Base-by-base conservation (phyloP, 2,113 vertebrate genomes). In the human region DNA sequence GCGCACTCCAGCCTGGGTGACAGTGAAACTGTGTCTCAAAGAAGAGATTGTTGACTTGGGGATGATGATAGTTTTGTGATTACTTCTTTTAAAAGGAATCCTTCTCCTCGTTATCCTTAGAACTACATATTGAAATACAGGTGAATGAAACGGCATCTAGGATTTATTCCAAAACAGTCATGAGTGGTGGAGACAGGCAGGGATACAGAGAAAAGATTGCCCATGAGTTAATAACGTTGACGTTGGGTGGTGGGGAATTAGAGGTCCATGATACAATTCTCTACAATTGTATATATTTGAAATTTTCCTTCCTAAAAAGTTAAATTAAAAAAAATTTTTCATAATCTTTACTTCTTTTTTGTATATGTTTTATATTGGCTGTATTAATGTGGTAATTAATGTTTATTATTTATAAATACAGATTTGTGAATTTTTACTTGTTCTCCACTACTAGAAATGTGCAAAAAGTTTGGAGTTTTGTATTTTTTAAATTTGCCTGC, bases 301-400 rank as follows among this genome's bases (percentile, higher is more conserved):
- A 89, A 76, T 66, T 78, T 93, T 78, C 38, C 93, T 93, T 87
- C 68, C 48, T 68, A 90, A 90, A 93, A 95, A 40, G 50, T 90
- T 6, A 94, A 89, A 93, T 68, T 80, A 20, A 55, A 55, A 90
- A 90, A 93, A 93, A n/a, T 20, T 90, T 45, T 59, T 48, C 32
- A 48, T 55, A 38, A 76, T 79, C 78, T 90, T 61, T 16, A 20
- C 87, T 89, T 90, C 35, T 78, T 38, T 32, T 57, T 57, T 79
- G 83, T 89, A 20, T 38, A 3, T 38, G 8, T 76, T 96, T 90
- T 40, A 84, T 40, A 50, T 89, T 35, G 55, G 13, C 27, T 5
- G 4, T 79, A 73, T 88, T 79, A 59, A 20, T 81, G 3, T 10
- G 73, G 5, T 13, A 52, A 9, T 9, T 66, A 1, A 11, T 75